Evolutionary conservation across 2,888 invertebrate genomes (phyloP), one percentile per base, ranked within the genome.

Genomic region (Philaethria dido): DNA sequence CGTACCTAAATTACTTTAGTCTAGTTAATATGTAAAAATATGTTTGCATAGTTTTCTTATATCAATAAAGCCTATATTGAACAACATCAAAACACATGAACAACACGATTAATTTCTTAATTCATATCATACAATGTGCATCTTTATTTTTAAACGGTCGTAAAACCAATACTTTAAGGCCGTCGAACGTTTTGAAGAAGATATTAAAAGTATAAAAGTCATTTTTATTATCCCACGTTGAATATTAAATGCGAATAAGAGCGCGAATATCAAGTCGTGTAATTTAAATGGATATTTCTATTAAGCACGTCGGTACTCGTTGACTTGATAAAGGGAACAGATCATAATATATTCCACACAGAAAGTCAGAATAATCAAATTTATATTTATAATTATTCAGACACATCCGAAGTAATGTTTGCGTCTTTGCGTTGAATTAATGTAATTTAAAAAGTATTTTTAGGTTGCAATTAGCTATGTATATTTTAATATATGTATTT

Each of bases 211-310:
- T 60, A 60, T 60, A 60, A 60, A 60, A 60, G 60, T 60, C 60
- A 60, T 60, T 47, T 60, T 60, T 60, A 60, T 60, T 60, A 60
- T 60, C 60, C 47, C 45, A 47, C 45, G 50, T 50, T 52, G 36
- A 59, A 60, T 59, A 54, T 68, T 54, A 60, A 64, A 54, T 54
- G 60, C 16, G 48, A 64, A 64, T 57, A 48, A 36, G 48, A 39
- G 48, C 57, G 48, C 57, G 55, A 59, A 39, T 67, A 59, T 59
- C 47, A 60, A n/a, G 42, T 36, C n/a, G 42, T 36, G 54, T 68
- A 60, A 55, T 61, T 61, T 47, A 60, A 64, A 64, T 68, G 47
- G 54, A 61, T 55, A 54, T 61, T 64, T 66, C 62, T 66, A 66
- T 66, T 66, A 62, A 48, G 64, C 22, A 48, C 60, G 60, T 33